Evolutionary conservation across 2,797 vertebrate species (phyloP), one percentile per base, ranked within the genome.

Genomic region (Paramormyrops hopkinsi): DNA sequence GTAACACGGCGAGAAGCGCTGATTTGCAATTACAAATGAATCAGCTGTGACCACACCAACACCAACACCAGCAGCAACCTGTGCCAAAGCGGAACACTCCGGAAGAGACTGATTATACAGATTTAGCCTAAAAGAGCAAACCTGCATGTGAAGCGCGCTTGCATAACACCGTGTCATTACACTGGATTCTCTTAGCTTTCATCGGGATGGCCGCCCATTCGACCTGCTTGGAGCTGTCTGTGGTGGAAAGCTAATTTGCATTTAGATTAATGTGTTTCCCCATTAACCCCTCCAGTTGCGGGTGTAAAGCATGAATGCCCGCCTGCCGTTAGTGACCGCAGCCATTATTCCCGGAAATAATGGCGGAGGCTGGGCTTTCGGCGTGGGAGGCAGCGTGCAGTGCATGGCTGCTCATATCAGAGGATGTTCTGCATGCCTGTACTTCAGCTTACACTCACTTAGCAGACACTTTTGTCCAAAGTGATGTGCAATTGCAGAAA

Each of bases 201-300:
- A 62, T 19, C 17, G 50, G 53, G 46, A 37, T 48, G 46, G 46
- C 17, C 22, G 1, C 56, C 41, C 41, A 41, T 86, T 44, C 48
- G 25, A 8, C 83, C 89, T 90, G 86, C 90, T 85, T 19, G 22
- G 25, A 88, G 29, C 54, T 29, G 65, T 56, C 11, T 88, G 54
- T 41, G 89, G 85, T 37, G 48, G 69, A 56, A 59, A 84, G 85
- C 88, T 59, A 88, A 88, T 93, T 92, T 90, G 86, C 86, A 90
- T 84, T 89, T 88, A 90, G 76, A 90, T 90, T 19, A 90, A 88
- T 41, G 87, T 87, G 89, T 90, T 59, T 46, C 83, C 91, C 89
- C 84, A 83, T 91, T 90, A 90, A 92, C 90, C 90, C 17, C 62
- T 85, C 51, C 48, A 46, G 59, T 84, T 76, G 91, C 83, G 25